These are phyloP conservation scores for Acanthosoma haemorrhoidale DNA, from an alignment of 2,888 invertebrate genomes.

Conservation along the genomic window DNA sequence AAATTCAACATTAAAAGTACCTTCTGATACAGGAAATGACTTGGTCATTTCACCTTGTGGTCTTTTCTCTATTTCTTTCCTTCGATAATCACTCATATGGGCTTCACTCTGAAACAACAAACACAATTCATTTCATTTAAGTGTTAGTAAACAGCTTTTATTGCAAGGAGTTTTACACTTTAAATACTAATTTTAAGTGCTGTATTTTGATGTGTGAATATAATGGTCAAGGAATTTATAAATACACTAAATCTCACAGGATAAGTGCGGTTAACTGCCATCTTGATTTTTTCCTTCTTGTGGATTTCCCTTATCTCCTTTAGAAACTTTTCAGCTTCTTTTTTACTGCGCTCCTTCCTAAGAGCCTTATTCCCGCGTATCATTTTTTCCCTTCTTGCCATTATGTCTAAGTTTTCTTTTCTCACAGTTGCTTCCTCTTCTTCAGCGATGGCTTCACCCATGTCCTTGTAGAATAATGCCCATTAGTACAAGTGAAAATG, in stretches of 20 bases:
- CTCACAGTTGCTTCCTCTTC: conserved; percentile 30
- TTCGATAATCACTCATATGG: not conserved
- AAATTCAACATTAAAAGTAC: too few species aligned
- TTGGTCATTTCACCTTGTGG: not conserved
- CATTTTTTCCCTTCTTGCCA: conserved; percentile 27
- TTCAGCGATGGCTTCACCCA: conserved; percentile 27
- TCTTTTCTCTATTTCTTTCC: conserved; percentile 8
- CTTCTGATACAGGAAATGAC: not conserved
- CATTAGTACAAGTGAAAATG: too few species aligned
- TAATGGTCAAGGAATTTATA: too few species aligned
- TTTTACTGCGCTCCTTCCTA: conserved; percentile 45
- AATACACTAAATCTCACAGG: not conserved
- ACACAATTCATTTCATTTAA: not conserved
- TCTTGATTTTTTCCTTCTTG: conserved; percentile 44
- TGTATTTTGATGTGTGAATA: too few species aligned
- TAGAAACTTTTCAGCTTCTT: conserved; percentile 48
- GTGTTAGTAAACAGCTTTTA: too few species aligned
- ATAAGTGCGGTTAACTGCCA: conserved; percentile 9
- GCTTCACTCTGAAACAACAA: not conserved
- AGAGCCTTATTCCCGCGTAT: conserved; percentile 34
- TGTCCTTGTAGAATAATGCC: conserved; percentile 15
- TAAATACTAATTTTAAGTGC: too few species aligned
- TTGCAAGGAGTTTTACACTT: too few species aligned
- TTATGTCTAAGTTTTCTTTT: conserved; percentile 25
- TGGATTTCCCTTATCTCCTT: conserved; percentile 44